Evolutionary conservation across 2,888 invertebrate genomes (phyloP).

Genomic region (Mesorhabditis belari): DNA sequence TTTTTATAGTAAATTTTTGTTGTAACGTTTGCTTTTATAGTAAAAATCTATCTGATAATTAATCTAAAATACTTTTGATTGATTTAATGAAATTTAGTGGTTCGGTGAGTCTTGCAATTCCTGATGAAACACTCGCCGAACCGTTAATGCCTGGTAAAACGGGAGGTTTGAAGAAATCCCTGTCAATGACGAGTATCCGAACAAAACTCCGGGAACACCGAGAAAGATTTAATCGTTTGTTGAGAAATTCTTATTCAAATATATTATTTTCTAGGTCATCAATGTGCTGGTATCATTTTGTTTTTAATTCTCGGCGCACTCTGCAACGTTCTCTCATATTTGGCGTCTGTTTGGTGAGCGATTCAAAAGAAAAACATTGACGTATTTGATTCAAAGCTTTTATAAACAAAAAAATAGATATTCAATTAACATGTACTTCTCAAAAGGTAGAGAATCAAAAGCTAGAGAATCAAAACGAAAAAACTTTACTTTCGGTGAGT

Average conservation of each 20-base stretch:
- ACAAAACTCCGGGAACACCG: neutral
- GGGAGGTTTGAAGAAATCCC: neutral
- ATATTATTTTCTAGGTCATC: slow-evolving; percentile 23
- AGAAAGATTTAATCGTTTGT: neutral
- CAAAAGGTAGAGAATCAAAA: no score
- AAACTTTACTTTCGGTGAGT: no score
- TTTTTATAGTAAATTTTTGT: no score
- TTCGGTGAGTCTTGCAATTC: neutral
- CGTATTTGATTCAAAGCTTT: no score
- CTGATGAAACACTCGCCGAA: neutral
- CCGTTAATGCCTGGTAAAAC: no score
- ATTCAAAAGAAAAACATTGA: neutral
- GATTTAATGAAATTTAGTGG: neutral
- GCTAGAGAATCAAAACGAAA: no score
- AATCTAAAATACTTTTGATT: neutral
- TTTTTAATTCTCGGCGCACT: slow-evolving; percentile 23
- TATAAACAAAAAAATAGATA: no score
- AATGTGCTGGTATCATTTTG: slow-evolving; percentile 28
- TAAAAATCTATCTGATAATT: neutral
- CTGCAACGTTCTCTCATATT: slow-evolving; percentile 24
- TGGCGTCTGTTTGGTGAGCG: slow-evolving; percentile 22
- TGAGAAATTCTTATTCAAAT: neutral
- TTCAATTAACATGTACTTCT: no score
- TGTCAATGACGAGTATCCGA: neutral
- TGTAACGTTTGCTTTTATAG: neutral